These are phyloP conservation scores for Triplophysa dalaica DNA, from an alignment of 2,113 vertebrate genomes.

Conservation along the genomic window DNA sequence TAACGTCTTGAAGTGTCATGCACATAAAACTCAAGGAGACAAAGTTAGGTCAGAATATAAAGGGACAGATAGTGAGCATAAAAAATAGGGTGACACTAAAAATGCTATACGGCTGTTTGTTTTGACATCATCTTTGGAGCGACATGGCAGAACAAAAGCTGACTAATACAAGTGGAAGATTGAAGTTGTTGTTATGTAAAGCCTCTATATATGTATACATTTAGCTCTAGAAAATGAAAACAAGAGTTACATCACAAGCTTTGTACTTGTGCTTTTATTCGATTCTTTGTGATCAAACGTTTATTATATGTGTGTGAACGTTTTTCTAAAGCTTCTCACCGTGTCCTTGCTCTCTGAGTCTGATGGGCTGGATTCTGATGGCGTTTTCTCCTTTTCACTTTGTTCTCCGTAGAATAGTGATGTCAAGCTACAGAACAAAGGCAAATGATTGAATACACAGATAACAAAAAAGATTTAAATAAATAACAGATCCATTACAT, in stretches of 20 bases:
- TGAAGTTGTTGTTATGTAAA: constrained; percentile 49
- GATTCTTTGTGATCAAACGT: background rate
- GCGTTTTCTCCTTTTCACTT: constrained; percentile 94
- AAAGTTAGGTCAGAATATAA: constrained; percentile 28
- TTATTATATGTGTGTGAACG: background rate
- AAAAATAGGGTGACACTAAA: background rate
- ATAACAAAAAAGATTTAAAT: background rate
- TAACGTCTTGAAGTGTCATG: constrained; percentile 31
- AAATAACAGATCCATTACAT: too few species aligned
- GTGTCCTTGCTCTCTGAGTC: constrained; percentile 86
- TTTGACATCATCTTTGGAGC: constrained; percentile 3
- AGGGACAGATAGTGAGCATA: constrained; percentile 27
- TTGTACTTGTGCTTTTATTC: background rate
- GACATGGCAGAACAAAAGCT: background rate
- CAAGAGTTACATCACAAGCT: background rate
- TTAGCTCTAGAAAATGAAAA: background rate
- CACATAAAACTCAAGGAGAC: constrained; percentile 14
- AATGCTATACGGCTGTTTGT: background rate
- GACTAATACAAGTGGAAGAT: constrained; percentile 27
- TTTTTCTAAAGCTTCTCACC: constrained; percentile 69
- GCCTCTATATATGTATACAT: constrained; percentile 50
- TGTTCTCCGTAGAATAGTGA: constrained; percentile 95
- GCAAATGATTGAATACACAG: background rate
- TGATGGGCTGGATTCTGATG: constrained; percentile 86
- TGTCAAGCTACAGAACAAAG: constrained; percentile 77